These are phyloP conservation scores for Tribolium castaneum DNA, from an alignment of 1,140 invertebrate genomes.

Conservation along the genomic window DNA sequence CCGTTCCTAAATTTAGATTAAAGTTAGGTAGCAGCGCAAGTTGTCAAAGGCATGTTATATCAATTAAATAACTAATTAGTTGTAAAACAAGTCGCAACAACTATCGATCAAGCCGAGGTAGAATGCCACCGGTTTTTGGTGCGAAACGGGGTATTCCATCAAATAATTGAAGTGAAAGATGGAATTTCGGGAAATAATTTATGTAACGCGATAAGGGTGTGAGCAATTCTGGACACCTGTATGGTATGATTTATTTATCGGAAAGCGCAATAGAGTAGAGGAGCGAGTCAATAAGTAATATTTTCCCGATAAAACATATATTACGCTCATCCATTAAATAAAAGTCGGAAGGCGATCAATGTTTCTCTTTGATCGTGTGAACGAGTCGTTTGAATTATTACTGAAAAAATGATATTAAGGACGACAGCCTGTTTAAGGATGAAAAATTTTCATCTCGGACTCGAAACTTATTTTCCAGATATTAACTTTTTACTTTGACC, in stretches of 20 bases:
- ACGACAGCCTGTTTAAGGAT: slow-evolving; percentile 19
- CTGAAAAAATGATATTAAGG: slow-evolving; percentile 15
- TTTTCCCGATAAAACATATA: slow-evolving; percentile 9
- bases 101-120: slow-evolving; percentile 32
- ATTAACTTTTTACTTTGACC: slow-evolving; percentile 21
- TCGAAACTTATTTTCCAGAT: slow-evolving; percentile 27
- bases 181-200: not conserved
- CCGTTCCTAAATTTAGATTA: slow-evolving; percentile 14
- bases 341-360: not conserved
- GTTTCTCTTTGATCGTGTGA: slow-evolving; percentile 14
- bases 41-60: slow-evolving; percentile 39
- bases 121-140: slow-evolving; percentile 31
- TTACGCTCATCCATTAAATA: slow-evolving; percentile 20
- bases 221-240: not conserved
- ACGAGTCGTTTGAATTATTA: not conserved
- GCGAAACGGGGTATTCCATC: slow-evolving; percentile 19
- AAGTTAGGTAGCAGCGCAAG: slow-evolving; percentile 30
- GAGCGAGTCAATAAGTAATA: slow-evolving; percentile 7
- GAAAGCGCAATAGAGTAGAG: not conserved
- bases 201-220: not conserved
- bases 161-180: not conserved
- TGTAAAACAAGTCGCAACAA: slow-evolving; percentile 40
- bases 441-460: slow-evolving; percentile 14
- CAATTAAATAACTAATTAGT: slow-evolving; percentile 44
- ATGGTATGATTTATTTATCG: slow-evolving; percentile 1